These are phyloP conservation scores for Proctacanthus coquilletti DNA, from an alignment of 1,140 invertebrate genomes.

Conservation along the genomic window DNA sequence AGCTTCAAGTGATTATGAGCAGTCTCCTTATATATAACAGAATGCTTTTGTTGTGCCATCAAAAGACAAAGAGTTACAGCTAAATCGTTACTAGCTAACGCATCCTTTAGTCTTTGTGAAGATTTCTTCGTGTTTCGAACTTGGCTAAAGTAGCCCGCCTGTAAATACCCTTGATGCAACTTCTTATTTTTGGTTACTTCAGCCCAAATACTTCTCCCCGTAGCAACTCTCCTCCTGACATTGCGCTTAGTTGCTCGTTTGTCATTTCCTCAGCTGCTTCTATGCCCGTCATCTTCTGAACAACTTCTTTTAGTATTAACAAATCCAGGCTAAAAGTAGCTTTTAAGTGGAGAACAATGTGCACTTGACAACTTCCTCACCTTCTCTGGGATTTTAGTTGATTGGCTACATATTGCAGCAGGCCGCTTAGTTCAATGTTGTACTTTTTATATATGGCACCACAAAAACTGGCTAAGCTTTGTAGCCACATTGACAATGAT, in stretches of 20 bases:
- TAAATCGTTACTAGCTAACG: constrained; percentile 72
- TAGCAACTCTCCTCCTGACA: constrained; percentile 90
- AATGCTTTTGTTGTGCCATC: constrained; percentile 93
- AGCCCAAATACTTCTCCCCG: constrained; percentile 60
- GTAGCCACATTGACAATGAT: constrained; percentile 89
- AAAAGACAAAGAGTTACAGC: constrained; percentile 85
- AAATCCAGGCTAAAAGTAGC: constrained; percentile 64
- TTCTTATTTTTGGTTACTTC: constrained; percentile 6
- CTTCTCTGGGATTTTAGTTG: constrained; percentile 92
- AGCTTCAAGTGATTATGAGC: constrained; percentile 83
- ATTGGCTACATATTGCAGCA: constrained; percentile 94
- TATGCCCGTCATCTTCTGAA: constrained; percentile 98
- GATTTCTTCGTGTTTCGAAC: constrained; percentile 94
- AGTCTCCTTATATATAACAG: constrained; percentile 76
- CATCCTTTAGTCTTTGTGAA: constrained; percentile 88
- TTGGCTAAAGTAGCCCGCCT: constrained; percentile 93
- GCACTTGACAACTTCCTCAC: constrained; percentile 28
- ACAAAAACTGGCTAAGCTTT: constrained; percentile 86
- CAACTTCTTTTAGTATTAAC: constrained; percentile 90
- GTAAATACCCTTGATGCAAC: constrained; percentile 9
- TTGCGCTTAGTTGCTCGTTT: constrained; percentile 85
- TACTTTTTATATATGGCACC: constrained; percentile 96
- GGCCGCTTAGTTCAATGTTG: constrained; percentile 83
- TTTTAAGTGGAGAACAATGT: not conserved
- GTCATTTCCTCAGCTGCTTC: constrained; percentile 96